Evolutionary conservation across 92 coral and sea anemone species (phyloP), one percentile per base, ranked within the genome.

Genomic region (Anthopleura xanthogrammica): DNA sequence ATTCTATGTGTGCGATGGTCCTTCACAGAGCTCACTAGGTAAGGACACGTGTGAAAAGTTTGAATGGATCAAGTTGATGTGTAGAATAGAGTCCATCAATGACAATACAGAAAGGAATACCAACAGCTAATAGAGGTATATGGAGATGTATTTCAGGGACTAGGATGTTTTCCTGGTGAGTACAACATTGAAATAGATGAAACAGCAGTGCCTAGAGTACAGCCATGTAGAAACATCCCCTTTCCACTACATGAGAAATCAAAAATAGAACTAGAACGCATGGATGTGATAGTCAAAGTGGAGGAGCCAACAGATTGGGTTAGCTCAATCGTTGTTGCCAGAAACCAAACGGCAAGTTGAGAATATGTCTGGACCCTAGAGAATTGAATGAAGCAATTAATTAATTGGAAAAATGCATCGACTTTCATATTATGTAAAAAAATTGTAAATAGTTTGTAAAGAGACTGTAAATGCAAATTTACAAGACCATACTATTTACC

Each of bases 371-470:
- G 17, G 90, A 88, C 41, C 77, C 84, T 7, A 88, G 54, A 43
- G 84, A 83, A 62, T 80, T 88, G 20, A 87, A 88, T 65, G 83
- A 79, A 16, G 88, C 88, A 36, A 62, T 88, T 42, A n/a, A n/a
- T n/a, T n/a, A n/a, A n/a, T n/a, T n/a, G n/a, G n/a, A n/a, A n/a
- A n/a, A n/a, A n/a, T n/a, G n/a, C n/a, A n/a, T n/a, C n/a, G n/a
- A n/a, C n/a, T n/a, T n/a, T n/a, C n/a, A n/a, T n/a, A n/a, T n/a
- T n/a, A n/a, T n/a, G n/a, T n/a, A n/a, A n/a, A n/a, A n/a, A n/a
- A n/a, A n/a, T n/a, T n/a, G n/a, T n/a, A n/a, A n/a, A n/a, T n/a
- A n/a, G n/a, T n/a, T n/a, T n/a, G n/a, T n/a, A n/a, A n/a, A n/a
- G n/a, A n/a, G n/a, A n/a, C n/a, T n/a, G n/a, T n/a, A n/a, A n/a